Conservation (phyloP, 2,113 vertebrate species). For the Petromus typicus region DNA sequence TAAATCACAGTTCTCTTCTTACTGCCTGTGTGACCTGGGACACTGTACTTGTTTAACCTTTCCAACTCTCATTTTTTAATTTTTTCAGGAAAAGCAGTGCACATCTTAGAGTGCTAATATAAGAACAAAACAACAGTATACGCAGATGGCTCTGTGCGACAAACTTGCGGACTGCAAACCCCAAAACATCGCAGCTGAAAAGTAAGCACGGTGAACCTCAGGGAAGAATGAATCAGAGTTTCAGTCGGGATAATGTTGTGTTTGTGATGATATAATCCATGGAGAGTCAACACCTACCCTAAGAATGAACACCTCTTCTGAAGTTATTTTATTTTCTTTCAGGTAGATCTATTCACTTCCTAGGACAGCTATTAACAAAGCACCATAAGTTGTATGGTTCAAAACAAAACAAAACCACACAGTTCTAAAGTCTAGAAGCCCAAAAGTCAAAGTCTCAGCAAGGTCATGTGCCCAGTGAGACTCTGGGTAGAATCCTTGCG, state of each 20-base stretch:
- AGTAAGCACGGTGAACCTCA: background rate
- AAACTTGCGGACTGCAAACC: background rate
- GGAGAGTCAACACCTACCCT: background rate
- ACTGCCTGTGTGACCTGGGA: slow-evolving; percentile 41
- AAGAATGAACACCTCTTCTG: background rate
- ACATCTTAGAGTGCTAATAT: background rate
- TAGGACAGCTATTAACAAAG: background rate
- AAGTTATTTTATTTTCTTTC: background rate
- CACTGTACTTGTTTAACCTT: slow-evolving; percentile 42
- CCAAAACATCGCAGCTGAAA: background rate
- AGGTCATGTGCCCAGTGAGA: background rate
- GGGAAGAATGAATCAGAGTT: background rate
- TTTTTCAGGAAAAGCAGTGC: background rate
- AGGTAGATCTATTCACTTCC: background rate
- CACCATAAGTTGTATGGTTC: background rate
- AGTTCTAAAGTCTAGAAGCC: background rate
- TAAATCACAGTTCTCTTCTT: slow-evolving; percentile 40
- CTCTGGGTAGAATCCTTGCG: background rate
- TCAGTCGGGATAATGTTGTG: background rate
- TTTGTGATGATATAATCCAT: background rate
- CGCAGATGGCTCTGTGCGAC: background rate
- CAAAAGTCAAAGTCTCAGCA: background rate
- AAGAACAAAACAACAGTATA: background rate
- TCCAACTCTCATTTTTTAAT: background rate
- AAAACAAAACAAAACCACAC: background rate